Evolutionary conservation across 1,140 invertebrate species (phyloP), one percentile per base, ranked within the genome.

Genomic region (Scaptomyza montana): DNA sequence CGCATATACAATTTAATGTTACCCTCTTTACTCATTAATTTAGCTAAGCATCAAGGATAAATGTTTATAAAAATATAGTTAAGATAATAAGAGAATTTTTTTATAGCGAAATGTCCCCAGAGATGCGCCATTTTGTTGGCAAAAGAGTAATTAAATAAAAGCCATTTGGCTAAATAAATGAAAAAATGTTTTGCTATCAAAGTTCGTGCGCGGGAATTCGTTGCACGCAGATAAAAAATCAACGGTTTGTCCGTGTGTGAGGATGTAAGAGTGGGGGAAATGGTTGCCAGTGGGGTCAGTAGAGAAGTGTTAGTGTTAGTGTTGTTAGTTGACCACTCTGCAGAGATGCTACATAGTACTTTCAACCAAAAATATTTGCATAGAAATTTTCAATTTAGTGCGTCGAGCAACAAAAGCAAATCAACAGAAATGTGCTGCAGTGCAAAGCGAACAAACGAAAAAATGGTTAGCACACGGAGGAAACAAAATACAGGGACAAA

Each of bases 361-460:
- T 4, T 3, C 39, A 43, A 43, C 39, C 12, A 5, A 43, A 46
- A 13, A 50, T 59, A 36, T 67, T 67, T 46, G 47, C 28, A 53
- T 51, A 41, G 12, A 36, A 60, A 67, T 53, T 60, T 66, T 60
- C 55, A 67, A 53, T 67, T 67, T 67, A 45, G 13, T 60, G 55
- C 55, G 16, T 51, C 36, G 10, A 41, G 47, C 7, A 33, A 7
- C n/a, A 47, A 41, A n/a, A 13, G 45, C 63, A 50, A 66, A 43
- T 50, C 46, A 57, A 66, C 19, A 69, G 19, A 54, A 69, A 62
- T 68, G 33, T 61, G 57, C 49, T 61, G 57, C 57, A 47, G 50
- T 33, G 30, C 25, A 53, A 59, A 19, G 43, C 45, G 43, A 50
- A 50, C 12, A 51, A 50, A 50, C 12, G 16, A 28, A 39, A 50